Conservation (phyloP, 2,888 invertebrate genomes). For the Aspidiotus rigidus region DNA sequence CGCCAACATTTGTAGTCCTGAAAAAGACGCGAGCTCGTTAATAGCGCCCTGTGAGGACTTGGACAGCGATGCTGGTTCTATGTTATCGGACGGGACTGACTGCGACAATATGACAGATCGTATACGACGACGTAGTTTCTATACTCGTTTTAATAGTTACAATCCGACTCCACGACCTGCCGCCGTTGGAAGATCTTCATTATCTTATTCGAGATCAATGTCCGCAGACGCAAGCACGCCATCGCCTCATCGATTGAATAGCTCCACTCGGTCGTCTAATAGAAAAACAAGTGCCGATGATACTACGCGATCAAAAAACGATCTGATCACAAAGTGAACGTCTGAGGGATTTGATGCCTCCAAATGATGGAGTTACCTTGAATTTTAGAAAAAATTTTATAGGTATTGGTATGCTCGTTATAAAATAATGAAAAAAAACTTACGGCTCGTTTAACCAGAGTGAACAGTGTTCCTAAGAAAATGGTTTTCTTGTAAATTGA, state of each 20-base stretch:
- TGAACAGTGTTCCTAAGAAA: too few relatives aligned
- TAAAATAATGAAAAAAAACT: too few relatives aligned
- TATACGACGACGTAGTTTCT: slow-evolving; percentile 80
- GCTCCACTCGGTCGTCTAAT: not conserved
- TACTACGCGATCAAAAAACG: too few relatives aligned
- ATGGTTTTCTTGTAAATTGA: too few relatives aligned
- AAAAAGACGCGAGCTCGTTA: slow-evolving; percentile 5
- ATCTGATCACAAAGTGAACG: too few relatives aligned
- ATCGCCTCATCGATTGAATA: not conserved
- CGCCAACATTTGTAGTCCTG: slow-evolving; percentile 3
- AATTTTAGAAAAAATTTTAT: too few relatives aligned
- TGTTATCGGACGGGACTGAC: slow-evolving; percentile 18
- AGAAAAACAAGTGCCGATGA: too few relatives aligned
- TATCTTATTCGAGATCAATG: not conserved
- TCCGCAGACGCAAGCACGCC: not conserved
- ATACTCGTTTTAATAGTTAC: slow-evolving; percentile 41
- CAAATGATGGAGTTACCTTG: too few relatives aligned
- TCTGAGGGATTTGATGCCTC: too few relatives aligned
- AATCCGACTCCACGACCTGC: slow-evolving; percentile 6
- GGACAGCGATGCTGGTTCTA: slow-evolving; percentile 22
- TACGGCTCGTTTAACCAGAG: too few relatives aligned
- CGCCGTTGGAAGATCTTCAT: not conserved
- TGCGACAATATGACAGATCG: slow-evolving; percentile 58
- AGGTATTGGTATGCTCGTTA: too few relatives aligned
- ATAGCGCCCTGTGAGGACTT: slow-evolving; percentile 14